Evolutionary conservation across 2,797 vertebrate species (phyloP), one percentile per base, ranked within the genome.

Genomic region (Halcyon leucocephala): DNA sequence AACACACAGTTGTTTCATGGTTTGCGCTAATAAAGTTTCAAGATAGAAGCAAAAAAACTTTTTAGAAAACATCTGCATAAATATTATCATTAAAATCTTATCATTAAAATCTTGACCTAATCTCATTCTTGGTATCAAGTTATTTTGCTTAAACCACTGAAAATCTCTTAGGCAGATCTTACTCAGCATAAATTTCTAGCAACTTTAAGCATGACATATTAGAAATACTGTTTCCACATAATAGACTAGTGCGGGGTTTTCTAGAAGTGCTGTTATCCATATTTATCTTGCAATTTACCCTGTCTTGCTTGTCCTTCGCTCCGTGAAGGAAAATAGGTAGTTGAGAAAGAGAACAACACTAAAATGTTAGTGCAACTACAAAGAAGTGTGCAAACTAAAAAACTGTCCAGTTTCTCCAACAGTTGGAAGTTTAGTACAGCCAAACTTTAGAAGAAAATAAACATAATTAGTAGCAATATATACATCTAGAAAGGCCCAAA

Each of bases 381-480:
- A 74, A 17, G 4, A 25, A 18, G 6, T 1, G 4, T 18, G 24
- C 1, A 35, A 61, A 35, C 5, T 10, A 22, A 37, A 60, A n/a
- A 58, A 25, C 17, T 57, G 25, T 26, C 28, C 18, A 52, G 16
- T 52, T 89, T 48, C 26, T 86, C 15, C 4, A 81, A 65, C 2
- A 82, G 14, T 2, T 21, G 7, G 16, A 89, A 71, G 20, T 1
- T 64, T 60, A 21, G 2, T 35, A 25, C 5, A 55, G 44, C 6
- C n/a, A 83, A 7, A 6, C 78, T 28, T 78, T 13, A 41, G 3
- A 3, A 66, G 64, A 39, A 7, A 39, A 55, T 33, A 24, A 4
- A 5, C 25, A 13, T 2, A 18, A 29, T 16, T 46, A 70, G 4
- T 14, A 67, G n/a, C 9, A 66, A 51, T 1, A 1, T 29, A 5